phyloP scores from a whole-genome alignment of 23 tunicate species.

The Ascidia mentula region DNA sequence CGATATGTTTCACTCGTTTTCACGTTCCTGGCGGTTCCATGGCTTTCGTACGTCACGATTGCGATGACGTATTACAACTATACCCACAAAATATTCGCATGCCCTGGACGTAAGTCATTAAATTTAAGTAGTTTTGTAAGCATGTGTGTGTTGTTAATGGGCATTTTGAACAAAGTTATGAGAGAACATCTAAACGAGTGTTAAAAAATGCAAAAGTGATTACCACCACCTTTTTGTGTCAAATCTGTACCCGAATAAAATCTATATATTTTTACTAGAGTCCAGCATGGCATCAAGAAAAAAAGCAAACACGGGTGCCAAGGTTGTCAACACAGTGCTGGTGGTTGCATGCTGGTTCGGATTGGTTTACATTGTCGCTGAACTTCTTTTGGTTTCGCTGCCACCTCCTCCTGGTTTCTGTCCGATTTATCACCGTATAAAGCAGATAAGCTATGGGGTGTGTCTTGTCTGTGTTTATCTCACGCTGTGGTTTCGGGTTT shows the following conservation, averaged over 20 bases:
- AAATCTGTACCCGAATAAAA: too few relatives aligned
- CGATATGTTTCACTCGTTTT: constrained; percentile 16
- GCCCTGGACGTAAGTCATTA: constrained; percentile 19
- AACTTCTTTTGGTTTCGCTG: constrained; percentile 10
- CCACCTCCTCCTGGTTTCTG: constrained; percentile 19
- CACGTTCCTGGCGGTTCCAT: constrained; percentile 19
- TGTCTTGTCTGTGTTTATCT: constrained; percentile 16
- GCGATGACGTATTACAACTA: constrained; percentile 3
- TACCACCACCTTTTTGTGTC: too few relatives aligned
- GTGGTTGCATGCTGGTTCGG: constrained; percentile 13
- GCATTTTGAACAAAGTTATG: too few relatives aligned
- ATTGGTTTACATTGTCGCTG: constrained; percentile 16
- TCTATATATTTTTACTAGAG: too few relatives aligned
- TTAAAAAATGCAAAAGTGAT: too few relatives aligned
- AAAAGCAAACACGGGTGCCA: neutral
- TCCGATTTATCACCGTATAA: constrained; percentile 28
- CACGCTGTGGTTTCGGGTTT: constrained; percentile 37
- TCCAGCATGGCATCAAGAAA: neutral
- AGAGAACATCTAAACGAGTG: too few relatives aligned
- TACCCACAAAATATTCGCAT: constrained; percentile 2
- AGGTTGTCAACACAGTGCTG: constrained; percentile 12
- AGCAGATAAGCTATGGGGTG: constrained; percentile 15
- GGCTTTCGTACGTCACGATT: constrained; percentile 8
- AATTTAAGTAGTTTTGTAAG: too few relatives aligned
- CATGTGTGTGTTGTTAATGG: too few relatives aligned